Evolutionary conservation across 2,113 vertebrate species (phyloP).

Genomic region (Hippocampus barbouri): DNA sequence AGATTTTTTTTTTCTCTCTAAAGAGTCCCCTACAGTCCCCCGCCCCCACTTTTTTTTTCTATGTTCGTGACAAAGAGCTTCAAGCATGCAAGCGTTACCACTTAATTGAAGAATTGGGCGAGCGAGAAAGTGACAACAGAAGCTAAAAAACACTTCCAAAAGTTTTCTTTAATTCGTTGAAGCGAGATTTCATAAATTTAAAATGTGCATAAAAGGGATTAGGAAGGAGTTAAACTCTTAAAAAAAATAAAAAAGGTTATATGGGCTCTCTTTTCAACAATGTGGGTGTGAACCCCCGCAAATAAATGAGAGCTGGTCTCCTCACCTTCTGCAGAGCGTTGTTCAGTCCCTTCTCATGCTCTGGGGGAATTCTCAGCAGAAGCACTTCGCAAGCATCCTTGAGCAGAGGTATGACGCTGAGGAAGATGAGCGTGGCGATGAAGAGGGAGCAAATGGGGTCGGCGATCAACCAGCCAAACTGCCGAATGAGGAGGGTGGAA

Average conservation of each 20-base stretch:
- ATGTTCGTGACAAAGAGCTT: background rate
- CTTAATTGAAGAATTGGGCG: background rate
- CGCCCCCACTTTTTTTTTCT: too few species aligned
- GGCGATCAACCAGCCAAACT: conserved; percentile 97
- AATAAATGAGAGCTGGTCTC: background rate
- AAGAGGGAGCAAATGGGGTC: conserved; percentile 97
- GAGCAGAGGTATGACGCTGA: conserved; percentile 92
- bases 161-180: too few species aligned
- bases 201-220: background rate
- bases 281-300: background rate
- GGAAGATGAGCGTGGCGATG: conserved; percentile 91
- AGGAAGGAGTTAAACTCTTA: background rate
- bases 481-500: conserved; percentile 93
- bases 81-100: background rate
- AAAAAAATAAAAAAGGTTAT: background rate
- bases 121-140: background rate
- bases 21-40: too few species aligned
- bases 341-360: conserved; percentile 88
- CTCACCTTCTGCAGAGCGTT: conserved; percentile 89
- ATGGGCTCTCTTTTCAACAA: background rate
- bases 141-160: too few species aligned
- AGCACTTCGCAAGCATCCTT: conserved; percentile 95
- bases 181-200: background rate
- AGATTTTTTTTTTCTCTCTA: too few species aligned
- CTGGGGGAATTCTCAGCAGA: conserved; percentile 82